Evolutionary conservation across 2,888 invertebrate genomes (phyloP), one percentile per base, ranked within the genome.

Genomic region (Cheilosia vulpina): DNA sequence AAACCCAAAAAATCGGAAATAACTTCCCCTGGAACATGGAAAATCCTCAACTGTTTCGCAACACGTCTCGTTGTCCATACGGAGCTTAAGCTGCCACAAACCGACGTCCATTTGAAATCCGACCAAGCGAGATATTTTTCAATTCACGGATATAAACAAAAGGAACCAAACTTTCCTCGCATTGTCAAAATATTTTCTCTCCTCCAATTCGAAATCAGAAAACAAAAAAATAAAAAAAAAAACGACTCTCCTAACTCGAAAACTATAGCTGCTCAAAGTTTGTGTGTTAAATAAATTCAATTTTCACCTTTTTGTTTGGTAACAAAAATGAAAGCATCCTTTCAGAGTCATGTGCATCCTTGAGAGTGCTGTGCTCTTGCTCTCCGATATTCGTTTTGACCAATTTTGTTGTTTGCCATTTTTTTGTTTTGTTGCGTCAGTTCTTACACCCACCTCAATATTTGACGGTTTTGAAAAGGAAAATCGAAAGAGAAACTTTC

Each of bases 261-360:
- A 75, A 81, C 57, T 65, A 65, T 53, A 66, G 58, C 71, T 82
- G 62, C 50, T 3, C 45, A 55, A 72, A 83, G 82, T 83, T 78
- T 60, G 60, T 55, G 77, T 78, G 82, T 72, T 77, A 82, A 82
- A 83, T 83, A 83, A 83, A 83, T 83, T 83, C 82, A 83, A 83
- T 83, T 77, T 72, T 77, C 82, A 83, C 82, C 82, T 82, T 60
- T 76, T 81, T 80, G 75, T 75, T 75, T 57, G 81, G 57, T 55
- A 75, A 82, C 69, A 82, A 82, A 63, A 58, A 57, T 7, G 15
- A 55, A 63, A 76, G 63, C 58, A 41, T 2, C 55, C 63, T n/a
- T 43, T 55, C 77, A 65, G 21, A 72, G 41, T 63, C 62, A 81
- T 75, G 63, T 81, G 69, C 43, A 62, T 80, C 73, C 76, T 63